A percentile compares a stretch with the other conserved stretches of the same genome.
phyloP scores from a whole-genome alignment of 2,113 vertebrate species.

The Notarius lentiginosus region DNA sequence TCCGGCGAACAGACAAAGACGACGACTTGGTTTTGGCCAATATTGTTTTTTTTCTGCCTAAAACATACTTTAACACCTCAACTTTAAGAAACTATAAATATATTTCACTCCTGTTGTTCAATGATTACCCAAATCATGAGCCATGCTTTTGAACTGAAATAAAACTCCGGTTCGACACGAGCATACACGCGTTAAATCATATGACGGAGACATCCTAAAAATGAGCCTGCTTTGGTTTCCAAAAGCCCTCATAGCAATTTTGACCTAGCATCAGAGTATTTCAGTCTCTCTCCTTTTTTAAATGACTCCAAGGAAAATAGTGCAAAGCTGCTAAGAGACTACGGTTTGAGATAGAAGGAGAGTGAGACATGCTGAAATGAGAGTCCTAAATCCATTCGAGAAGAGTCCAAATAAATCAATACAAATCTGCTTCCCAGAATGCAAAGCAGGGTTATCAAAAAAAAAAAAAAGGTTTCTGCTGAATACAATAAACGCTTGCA shows the following conservation, averaged over 20 bases:
- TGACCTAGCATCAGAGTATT: not conserved
- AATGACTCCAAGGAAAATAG: slow-evolving; percentile 43
- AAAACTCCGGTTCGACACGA: not conserved
- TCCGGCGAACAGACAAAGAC: not conserved
- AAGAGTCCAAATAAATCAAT: slow-evolving; percentile 55
- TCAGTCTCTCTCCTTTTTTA: not conserved
- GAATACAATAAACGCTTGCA: not conserved
- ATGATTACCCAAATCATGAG: not conserved
- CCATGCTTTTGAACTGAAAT: not conserved
- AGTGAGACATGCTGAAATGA: slow-evolving; percentile 15
- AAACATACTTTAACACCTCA: not conserved
- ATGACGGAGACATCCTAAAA: not conserved
- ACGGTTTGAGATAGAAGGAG: not conserved
- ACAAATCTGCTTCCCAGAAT: slow-evolving; percentile 55
- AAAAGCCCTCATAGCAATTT: not conserved
- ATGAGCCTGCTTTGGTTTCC: not conserved
- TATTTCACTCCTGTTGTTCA: not conserved
- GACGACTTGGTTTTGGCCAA: too few species aligned
- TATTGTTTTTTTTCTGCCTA: not conserved
- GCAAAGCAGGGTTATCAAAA: slow-evolving; percentile 54
- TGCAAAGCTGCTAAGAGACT: slow-evolving; percentile 13
- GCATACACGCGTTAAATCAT: not conserved
- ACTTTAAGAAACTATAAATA: not conserved
- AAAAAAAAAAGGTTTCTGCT: slow-evolving; percentile 10
- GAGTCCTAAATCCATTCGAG: slow-evolving; percentile 50